Evolutionary conservation across 2,113 vertebrate genomes (phyloP), one percentile per base, ranked within the genome.

Genomic region (Ceratotherium simum): DNA sequence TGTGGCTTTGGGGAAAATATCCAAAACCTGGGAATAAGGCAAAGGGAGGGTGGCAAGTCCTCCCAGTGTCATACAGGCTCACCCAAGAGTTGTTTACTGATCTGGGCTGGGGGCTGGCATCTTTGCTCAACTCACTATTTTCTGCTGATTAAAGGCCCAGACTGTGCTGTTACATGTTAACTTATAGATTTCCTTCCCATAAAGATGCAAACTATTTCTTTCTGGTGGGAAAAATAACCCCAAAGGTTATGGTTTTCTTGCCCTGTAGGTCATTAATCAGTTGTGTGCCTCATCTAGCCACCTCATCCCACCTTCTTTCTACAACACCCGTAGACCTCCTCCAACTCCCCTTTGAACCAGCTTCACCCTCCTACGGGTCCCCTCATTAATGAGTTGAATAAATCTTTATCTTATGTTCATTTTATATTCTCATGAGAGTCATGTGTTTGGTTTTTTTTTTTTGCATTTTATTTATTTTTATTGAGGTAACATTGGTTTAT

Each of bases 311-410:
- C 18, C 21, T 8, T 42, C 73, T 36, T 39, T 14, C 62, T 42
- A 31, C 14, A 14, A 4, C 0, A 3, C 58, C 58, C 0, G 0
- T 5, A 2, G 2, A 6, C 11, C n/a, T 58, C 62, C 46, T 54
- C 42, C 18, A 33, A 1, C 9, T 60, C 51, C 25, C 39, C 67
- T 62, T 31, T 21, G 18, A 76, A 21, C 27, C 23, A 33, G 36
- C 25, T 33, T 73, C 14, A 16, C 65, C 27, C 46, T 51, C 54
- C 36, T 17, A 12, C 0, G 0, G 51, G 23, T 10, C 42, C 42
- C 84, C 73, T 83, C 54, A 3, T 33, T 29, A 67, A 65, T 7
- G 4, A 73, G 39, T 5, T 42, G 3, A 31, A n/a, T 17, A 78
- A 17, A 20, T 17, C 56, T 94, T 73, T 17, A 91, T 21, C 5